Percentiles rank a stretch among this genome's conserved stretches.
These are phyloP conservation scores for Dendroctonus valens DNA, from an alignment of 1,140 invertebrate species.

Conservation along the genomic window DNA sequence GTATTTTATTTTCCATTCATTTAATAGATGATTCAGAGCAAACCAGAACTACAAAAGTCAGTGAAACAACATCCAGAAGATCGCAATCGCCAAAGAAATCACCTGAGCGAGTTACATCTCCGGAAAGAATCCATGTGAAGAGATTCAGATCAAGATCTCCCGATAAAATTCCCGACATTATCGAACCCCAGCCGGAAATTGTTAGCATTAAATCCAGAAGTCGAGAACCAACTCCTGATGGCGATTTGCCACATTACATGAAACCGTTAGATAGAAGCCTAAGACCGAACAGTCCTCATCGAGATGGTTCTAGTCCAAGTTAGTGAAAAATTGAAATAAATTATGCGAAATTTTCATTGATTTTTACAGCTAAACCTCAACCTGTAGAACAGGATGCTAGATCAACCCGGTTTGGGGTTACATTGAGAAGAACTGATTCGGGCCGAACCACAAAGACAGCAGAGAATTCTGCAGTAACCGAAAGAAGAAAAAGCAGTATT, in stretches of 20 bases:
- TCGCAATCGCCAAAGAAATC: slow-evolving; percentile 32
- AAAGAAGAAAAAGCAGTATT: slow-evolving; percentile 43
- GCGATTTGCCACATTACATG: slow-evolving; percentile 48
- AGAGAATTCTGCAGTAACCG: slow-evolving; percentile 32
- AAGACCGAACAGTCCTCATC: slow-evolving; percentile 42
- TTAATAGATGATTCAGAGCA: background rate
- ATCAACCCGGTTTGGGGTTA: slow-evolving; percentile 63
- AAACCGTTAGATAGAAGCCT: slow-evolving; percentile 45
- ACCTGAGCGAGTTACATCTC: slow-evolving; percentile 17
- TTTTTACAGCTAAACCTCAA: slow-evolving; percentile 18
- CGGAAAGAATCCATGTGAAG: slow-evolving; percentile 26
- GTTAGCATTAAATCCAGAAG: slow-evolving; percentile 9
- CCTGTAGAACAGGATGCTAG: slow-evolving; percentile 40
- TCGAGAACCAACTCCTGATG: slow-evolving; percentile 31
- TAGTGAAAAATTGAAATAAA: background rate
- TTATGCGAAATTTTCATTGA: background rate
- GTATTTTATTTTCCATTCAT: background rate
- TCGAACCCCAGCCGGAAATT: background rate
- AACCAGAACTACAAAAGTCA: background rate
- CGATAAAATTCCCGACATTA: slow-evolving; percentile 23
- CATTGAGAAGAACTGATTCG: slow-evolving; percentile 56
- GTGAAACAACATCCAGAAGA: slow-evolving; percentile 28
- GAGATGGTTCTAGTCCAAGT: slow-evolving; percentile 31
- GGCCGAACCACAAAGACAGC: slow-evolving; percentile 50
- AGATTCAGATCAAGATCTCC: slow-evolving; percentile 21